Percentiles rank a stretch among this genome's conserved stretches.
phyloP scores from a whole-genome alignment of 30 jellyfish, hydroid and myxozoan species.

The Pseudorhiza aurosa region DNA sequence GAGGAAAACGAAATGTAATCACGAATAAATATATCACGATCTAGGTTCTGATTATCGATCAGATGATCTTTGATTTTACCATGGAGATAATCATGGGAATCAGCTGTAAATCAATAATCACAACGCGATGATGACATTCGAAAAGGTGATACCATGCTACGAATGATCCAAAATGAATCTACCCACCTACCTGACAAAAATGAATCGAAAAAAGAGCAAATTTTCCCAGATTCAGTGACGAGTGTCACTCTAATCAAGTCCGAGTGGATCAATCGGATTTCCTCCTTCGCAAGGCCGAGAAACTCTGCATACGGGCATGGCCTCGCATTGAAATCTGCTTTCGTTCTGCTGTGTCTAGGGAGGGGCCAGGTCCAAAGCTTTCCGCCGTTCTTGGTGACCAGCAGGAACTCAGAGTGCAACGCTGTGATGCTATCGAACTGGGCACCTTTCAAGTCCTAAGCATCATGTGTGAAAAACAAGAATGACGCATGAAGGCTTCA shows the following conservation, averaged over 20 bases:
- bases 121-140: too few relatives aligned
- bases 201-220: conserved; percentile 69
- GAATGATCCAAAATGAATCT: too few relatives aligned
- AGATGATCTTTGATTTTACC: too few relatives aligned
- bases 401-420: conserved; percentile 49
- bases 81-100: too few relatives aligned
- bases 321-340: not conserved
- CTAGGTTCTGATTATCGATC: too few relatives aligned
- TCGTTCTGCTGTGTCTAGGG: not conserved
- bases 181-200: conserved; percentile 55
- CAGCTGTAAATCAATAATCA: too few relatives aligned
- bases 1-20: too few relatives aligned
- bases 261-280: conserved; percentile 39
- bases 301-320: conserved; percentile 21
- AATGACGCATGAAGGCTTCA: too few relatives aligned
- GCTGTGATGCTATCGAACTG: conserved; percentile 45
- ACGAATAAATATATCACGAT: too few relatives aligned
- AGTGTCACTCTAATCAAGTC: conserved; percentile 60
- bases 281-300: conserved; percentile 36
- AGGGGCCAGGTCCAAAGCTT: conserved; percentile 57
- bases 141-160: not conserved
- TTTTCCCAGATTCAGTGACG: conserved; percentile 55
- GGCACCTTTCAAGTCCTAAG: conserved; percentile 44
- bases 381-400: conserved; percentile 22
- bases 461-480: too few relatives aligned